These are phyloP conservation scores for Orchestia grillus DNA, from an alignment of 1,140 invertebrate species.

Conservation along the genomic window DNA sequence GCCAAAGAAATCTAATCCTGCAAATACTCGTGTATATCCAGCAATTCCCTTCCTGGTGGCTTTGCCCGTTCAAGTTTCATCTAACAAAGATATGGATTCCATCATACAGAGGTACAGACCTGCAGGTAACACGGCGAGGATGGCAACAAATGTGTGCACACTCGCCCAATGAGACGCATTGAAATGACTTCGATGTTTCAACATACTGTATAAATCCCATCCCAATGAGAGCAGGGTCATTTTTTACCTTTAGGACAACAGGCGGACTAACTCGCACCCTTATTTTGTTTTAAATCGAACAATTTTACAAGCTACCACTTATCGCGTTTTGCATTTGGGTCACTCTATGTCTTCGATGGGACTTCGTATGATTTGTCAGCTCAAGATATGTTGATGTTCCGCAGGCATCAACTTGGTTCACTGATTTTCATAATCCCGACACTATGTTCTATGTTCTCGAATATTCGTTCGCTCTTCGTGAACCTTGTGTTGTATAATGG, in stretches of 20 bases:
- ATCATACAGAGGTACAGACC: not conserved
- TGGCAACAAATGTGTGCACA: not conserved
- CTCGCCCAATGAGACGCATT: not conserved
- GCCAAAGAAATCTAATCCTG: not conserved
- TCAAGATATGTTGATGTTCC: not conserved
- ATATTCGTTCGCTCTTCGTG: not conserved
- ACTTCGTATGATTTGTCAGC: not conserved
- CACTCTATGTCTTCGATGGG: not conserved
- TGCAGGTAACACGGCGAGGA: not conserved
- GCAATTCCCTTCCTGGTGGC: not conserved
- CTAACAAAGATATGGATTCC: not conserved
- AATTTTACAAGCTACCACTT: not conserved
- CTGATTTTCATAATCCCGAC: not conserved
- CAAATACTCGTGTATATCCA: not conserved
- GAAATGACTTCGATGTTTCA: too few species aligned
- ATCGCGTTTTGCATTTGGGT: not conserved
- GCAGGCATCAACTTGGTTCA: not conserved
- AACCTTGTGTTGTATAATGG: not conserved
- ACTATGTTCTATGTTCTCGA: not conserved
- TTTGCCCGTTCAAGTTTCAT: not conserved
- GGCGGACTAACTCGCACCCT: too few species aligned
- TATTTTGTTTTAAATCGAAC: too few species aligned
- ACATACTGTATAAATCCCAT: too few species aligned
- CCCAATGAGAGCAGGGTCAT: too few species aligned
- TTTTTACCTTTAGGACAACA: too few species aligned